These are phyloP conservation scores for Ectropis crepuscularia DNA, from an alignment of 2,888 invertebrate species.

Conservation along the genomic window DNA sequence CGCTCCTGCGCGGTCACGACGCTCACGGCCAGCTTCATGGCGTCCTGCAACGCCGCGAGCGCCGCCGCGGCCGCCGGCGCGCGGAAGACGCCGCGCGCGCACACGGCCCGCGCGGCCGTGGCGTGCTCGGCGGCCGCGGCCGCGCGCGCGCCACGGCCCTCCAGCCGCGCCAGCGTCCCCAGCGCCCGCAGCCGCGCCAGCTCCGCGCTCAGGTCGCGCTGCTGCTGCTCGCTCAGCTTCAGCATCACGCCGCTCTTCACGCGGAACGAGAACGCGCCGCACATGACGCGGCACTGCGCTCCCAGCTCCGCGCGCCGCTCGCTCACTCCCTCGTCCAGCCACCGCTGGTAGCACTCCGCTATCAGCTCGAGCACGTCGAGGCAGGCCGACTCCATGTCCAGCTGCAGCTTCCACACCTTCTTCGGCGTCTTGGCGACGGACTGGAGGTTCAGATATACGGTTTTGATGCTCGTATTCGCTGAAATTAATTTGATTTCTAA, in stretches of 20 bases:
- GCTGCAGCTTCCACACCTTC: conserved; percentile 53
- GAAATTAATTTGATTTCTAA: conserved; percentile 33
- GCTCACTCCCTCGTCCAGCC: conserved; percentile 32
- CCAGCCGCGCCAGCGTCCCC: conserved; percentile 52
- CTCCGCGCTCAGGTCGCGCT: conserved; percentile 65
- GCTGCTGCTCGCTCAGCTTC: conserved; percentile 71
- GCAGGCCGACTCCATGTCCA: conserved; percentile 59
- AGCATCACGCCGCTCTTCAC: conserved; percentile 38
- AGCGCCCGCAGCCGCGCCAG: conserved; percentile 62
- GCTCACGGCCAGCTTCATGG: conserved; percentile 50
- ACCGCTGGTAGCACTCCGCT: conserved; percentile 53
- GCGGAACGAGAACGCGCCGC: conserved; percentile 49
- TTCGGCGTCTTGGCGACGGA: conserved; percentile 41
- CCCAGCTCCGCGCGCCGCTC: conserved; percentile 31
- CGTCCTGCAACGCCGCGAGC: conserved; percentile 53
- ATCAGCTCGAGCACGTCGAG: conserved; percentile 61
- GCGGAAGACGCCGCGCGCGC: conserved; percentile 51
- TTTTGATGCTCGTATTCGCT: conserved; percentile 43
- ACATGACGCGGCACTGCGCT: conserved; percentile 50
- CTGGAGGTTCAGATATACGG: conserved; percentile 36
- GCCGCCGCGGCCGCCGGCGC: conserved; percentile 48
- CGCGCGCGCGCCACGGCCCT: conserved; percentile 49
- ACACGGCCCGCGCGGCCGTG: conserved; percentile 48
- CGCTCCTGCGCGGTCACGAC: conserved; percentile 69
- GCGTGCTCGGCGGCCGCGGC: conserved; percentile 15